phyloP scores from a whole-genome alignment of 2,888 invertebrate genomes.

The Lasioglossum leucozonium region DNA sequence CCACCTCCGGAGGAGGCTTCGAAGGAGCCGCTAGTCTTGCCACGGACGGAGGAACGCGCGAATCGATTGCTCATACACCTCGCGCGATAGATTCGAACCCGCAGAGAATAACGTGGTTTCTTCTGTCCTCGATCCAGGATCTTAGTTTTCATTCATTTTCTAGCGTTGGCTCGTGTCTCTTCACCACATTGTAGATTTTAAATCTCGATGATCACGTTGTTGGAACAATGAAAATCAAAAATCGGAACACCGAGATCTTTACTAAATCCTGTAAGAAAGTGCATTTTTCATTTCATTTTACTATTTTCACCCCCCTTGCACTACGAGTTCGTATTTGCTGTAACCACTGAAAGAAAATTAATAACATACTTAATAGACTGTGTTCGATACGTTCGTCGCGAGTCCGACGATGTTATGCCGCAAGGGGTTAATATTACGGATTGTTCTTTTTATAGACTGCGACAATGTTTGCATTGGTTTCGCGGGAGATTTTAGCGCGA shows the following conservation, averaged over 20 bases:
- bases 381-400: no score
- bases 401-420: no score
- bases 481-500: not conserved
- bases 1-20: conserved; percentile 42
- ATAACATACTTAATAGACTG: no score
- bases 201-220: not conserved
- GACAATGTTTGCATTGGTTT: not conserved
- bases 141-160: not conserved
- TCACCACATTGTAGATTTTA: no score
- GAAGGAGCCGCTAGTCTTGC: conserved; percentile 64
- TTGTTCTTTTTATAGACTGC: not conserved
- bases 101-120: not conserved
- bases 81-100: not conserved
- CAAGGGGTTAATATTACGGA: not conserved
- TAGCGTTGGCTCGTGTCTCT: not conserved
- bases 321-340: not conserved
- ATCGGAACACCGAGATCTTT: not conserved
- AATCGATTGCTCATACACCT: conserved; percentile 12
- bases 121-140: no score
- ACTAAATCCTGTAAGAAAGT: not conserved
- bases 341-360: not conserved
- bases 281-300: not conserved
- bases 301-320: not conserved
- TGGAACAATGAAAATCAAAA: not conserved
- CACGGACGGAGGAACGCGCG: conserved; percentile 62